Percentiles rank a stretch among this genome's conserved stretches.
phyloP scores from a whole-genome alignment of 2,113 vertebrate genomes.

The Gallinago undulata region DNA sequence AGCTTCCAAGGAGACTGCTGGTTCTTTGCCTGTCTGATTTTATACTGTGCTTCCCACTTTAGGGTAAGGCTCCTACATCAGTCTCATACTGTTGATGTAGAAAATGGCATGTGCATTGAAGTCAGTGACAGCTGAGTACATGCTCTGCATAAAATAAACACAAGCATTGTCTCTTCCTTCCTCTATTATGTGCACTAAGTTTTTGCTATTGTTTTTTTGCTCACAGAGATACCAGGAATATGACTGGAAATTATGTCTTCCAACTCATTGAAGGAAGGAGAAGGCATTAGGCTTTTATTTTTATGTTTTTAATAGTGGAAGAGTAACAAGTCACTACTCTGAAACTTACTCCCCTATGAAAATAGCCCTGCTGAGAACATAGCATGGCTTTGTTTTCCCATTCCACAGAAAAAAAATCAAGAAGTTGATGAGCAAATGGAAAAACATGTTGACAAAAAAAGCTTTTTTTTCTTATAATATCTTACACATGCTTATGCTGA shows the following conservation, averaged over 20 bases:
- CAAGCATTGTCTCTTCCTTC: conserved; percentile 13
- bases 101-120: neutral
- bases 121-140: neutral
- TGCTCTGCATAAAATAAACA: conserved; percentile 4
- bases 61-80: neutral
- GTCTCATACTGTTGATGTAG: neutral
- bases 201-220: neutral
- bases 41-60: neutral
- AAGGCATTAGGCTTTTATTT: conserved; percentile 14
- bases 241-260: neutral
- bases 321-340: conserved; percentile 19
- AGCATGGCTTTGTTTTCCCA: conserved; percentile 65
- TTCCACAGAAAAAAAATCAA: conserved; percentile 25
- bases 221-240: neutral
- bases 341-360: conserved; percentile 60
- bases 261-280: conserved; percentile 6
- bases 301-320: conserved; percentile 41
- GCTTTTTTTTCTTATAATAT: neutral
- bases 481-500: neutral
- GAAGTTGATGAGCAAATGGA: conserved; percentile 47
- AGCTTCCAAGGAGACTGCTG: neutral
- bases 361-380: conserved; percentile 56
- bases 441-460: neutral
- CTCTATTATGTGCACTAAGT: neutral
- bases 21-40: neutral